Conservation (phyloP, 2,113 vertebrate genomes). For the Pithys albifrons region DNA sequence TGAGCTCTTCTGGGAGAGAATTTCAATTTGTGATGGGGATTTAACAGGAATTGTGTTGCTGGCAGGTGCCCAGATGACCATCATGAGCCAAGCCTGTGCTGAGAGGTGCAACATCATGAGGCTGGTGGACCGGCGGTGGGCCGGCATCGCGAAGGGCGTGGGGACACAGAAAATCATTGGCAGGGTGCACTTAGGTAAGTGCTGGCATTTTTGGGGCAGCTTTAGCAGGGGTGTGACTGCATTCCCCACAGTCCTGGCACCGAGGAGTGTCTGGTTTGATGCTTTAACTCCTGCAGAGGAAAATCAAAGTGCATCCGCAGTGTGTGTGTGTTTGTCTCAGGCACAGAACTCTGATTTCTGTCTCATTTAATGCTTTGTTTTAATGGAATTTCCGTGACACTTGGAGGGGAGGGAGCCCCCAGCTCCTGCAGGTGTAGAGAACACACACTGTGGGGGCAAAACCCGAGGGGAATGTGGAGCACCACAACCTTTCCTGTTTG, state of each 20-base stretch:
- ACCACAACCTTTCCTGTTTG: not conserved
- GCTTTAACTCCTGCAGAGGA: not conserved
- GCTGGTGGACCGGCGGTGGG: constrained; percentile 96
- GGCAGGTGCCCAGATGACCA: constrained; percentile 98
- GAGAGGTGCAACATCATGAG: constrained; percentile 99
- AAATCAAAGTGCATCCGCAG: not conserved
- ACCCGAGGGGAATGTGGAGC: fast-evolving
- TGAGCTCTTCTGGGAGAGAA: not conserved
- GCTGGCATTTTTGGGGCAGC: not conserved
- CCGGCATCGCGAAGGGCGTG: constrained; percentile 96
- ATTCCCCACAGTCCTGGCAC: not conserved
- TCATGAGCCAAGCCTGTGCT: constrained; percentile 98
- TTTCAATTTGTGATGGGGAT: not conserved
- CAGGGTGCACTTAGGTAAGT: constrained; percentile 93
- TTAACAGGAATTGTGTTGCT: not conserved
- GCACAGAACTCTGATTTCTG: not conserved
- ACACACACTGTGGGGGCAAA: not conserved
- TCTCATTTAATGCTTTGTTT: not conserved
- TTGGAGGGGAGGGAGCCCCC: not conserved
- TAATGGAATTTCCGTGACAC: not conserved
- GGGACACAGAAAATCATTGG: constrained; percentile 99
- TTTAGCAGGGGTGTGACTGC: not conserved
- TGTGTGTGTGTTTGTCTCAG: not conserved
- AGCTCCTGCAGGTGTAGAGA: not conserved
- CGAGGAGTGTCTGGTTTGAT: not conserved